Percentiles rank a stretch among this genome's conserved stretches.
Evolutionary conservation across 2,888 invertebrate genomes (phyloP).

Genomic region (Tenthredo notha): DNA sequence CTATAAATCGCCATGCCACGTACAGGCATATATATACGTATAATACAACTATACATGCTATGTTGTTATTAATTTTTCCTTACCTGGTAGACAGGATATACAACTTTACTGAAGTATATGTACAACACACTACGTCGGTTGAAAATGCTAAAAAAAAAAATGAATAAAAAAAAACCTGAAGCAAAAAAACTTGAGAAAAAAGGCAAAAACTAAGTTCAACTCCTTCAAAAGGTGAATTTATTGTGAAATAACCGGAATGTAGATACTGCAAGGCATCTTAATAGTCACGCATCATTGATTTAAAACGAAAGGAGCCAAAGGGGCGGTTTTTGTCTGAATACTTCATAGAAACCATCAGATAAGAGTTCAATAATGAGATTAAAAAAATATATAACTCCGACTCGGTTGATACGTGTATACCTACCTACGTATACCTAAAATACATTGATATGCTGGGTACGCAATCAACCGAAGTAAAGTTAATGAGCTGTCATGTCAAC

Average conservation of each 20-base stretch:
- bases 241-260: background rate
- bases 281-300: background rate
- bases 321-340: background rate
- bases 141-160: background rate
- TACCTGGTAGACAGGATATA: background rate
- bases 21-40: background rate
- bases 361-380: constrained; percentile 26
- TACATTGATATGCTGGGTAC: background rate
- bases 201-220: background rate
- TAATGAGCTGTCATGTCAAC: constrained; percentile 56
- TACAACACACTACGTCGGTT: background rate
- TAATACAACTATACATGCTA: background rate
- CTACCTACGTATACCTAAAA: background rate
- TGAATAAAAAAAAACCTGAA: background rate
- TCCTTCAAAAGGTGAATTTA: background rate
- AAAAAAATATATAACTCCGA: background rate
- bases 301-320: background rate
- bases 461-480: constrained; percentile 51
- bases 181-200: background rate
- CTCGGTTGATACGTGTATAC: background rate
- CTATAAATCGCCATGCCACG: constrained; percentile 30
- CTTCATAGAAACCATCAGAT: constrained; percentile 10
- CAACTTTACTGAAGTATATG: background rate
- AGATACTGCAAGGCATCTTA: background rate
- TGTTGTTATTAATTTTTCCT: constrained; percentile 23